Conservation (phyloP, 92 coral and sea anemone species). For the Epizoanthus scotinus region DNA sequence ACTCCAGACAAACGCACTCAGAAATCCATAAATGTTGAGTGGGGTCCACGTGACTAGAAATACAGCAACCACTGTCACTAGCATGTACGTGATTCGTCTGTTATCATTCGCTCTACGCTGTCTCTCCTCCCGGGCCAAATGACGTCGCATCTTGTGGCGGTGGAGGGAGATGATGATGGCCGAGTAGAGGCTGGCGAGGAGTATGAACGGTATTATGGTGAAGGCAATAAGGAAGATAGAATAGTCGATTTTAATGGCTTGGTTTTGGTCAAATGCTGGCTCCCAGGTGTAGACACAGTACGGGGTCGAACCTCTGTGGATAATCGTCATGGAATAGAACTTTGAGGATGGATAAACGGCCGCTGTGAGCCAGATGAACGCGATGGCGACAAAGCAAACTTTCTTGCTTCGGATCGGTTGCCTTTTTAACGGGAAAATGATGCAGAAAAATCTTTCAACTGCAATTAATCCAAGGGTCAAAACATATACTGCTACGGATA, state of each 20-base stretch:
- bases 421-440: too few relatives aligned
- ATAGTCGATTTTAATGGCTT: not conserved
- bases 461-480: too few relatives aligned
- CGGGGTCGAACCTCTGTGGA: not conserved
- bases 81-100: too few relatives aligned
- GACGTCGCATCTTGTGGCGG: conserved; percentile 9
- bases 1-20: conserved; percentile 1
- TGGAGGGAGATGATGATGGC: conserved; percentile 11
- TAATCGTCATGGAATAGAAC: not conserved
- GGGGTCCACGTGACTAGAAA: conserved; percentile 14
- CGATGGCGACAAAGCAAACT: too few relatives aligned
- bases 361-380: too few relatives aligned
- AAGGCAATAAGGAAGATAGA: conserved; percentile 5
- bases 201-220: too few relatives aligned
- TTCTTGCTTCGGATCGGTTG: too few relatives aligned
- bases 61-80: not conserved
- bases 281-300: conserved; percentile 13
- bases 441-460: too few relatives aligned
- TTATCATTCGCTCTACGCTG: not conserved
- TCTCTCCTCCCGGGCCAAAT: not conserved
- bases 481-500: too few relatives aligned
- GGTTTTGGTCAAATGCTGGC: not conserved
- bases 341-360: too few relatives aligned
- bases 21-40: conserved; percentile 14
- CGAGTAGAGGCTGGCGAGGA: too few relatives aligned